phyloP scores from a whole-genome alignment of 2,113 vertebrate species.

The Machaerirhynchus nigripectus region DNA sequence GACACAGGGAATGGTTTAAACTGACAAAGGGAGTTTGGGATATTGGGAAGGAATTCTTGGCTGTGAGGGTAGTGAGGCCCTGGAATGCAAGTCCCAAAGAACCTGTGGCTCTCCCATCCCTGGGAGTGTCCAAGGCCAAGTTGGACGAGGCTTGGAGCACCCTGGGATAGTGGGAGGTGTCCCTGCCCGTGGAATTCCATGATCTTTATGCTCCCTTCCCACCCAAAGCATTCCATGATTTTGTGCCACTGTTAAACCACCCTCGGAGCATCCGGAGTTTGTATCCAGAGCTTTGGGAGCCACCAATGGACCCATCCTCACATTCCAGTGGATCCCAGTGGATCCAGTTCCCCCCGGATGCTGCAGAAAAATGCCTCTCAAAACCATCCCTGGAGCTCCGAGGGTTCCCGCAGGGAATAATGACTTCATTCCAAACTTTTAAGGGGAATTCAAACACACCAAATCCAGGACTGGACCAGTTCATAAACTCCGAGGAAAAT shows the following conservation, averaged over 20 bases:
- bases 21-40: neutral
- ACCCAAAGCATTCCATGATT: neutral
- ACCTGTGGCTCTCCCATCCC: neutral
- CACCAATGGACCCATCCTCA: neutral
- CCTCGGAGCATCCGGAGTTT: fast-evolving
- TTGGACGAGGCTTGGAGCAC: fast-evolving
- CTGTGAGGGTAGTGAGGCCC: fast-evolving
- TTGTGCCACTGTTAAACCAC: no score
- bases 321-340: neutral
- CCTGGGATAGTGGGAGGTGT: fast-evolving
- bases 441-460: neutral
- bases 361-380: neutral
- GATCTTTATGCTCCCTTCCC: neutral
- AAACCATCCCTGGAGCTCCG: neutral
- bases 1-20: neutral
- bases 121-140: neutral
- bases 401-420: neutral
- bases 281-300: neutral
- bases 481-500: neutral
- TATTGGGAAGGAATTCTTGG: neutral
- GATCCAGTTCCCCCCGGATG: neutral
- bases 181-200: neutral
- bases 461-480: neutral
- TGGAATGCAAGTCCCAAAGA: neutral
- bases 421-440: neutral